Base-by-base conservation (phyloP, 92 coral and sea anemone genomes). In the Phenganax marumi region DNA sequence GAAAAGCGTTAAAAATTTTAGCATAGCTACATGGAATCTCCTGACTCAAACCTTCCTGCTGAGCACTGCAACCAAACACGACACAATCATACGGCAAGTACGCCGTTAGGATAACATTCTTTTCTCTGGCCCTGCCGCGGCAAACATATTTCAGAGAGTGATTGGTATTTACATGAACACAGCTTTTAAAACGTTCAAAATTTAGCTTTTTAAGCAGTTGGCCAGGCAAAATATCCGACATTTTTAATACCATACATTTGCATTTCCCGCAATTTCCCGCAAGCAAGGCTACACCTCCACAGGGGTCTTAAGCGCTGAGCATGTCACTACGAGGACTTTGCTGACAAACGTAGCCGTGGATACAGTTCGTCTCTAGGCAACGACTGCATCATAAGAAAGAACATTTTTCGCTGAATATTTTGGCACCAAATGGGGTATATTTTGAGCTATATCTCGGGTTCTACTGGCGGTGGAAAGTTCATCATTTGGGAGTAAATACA, bases 81-180 rank as follows among this genome's bases (percentile, higher is more conserved):
- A 52, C 57, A 22, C 76, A 71, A 26, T 25, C 54, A 26, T 79
- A 56, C 10, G 84, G 64, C 55, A 79, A 25, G 84, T 79, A 80
- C 8, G 68, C 63, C 12, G 48, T 81, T 6, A 81, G 80, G 33
- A 63, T 48, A 8, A 81, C 39, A 8, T 81, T 52, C 47, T 81
- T 43, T 1, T 65, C 72, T 43, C 18, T 26, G n/a, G 54, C 3
- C 14, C 63, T 13, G 54, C 68, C 8, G 56, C 11, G 53, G 10
- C 85, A 19, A 16, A 69, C 48, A 69, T 81, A 81, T 26, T 39
- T 33, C 7, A 81, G 58, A 12, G 80, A 65, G 52, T 81, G 85
- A 51, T 81, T 70, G 62, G 43, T 81, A 49, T 81, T 64, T 16
- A 81, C 85, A 18, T 46, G 69, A 50, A 81, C 54, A 65, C 57